phyloP scores from a whole-genome alignment of 2,888 invertebrate species.

The Reticulitermes lucifugus region DNA sequence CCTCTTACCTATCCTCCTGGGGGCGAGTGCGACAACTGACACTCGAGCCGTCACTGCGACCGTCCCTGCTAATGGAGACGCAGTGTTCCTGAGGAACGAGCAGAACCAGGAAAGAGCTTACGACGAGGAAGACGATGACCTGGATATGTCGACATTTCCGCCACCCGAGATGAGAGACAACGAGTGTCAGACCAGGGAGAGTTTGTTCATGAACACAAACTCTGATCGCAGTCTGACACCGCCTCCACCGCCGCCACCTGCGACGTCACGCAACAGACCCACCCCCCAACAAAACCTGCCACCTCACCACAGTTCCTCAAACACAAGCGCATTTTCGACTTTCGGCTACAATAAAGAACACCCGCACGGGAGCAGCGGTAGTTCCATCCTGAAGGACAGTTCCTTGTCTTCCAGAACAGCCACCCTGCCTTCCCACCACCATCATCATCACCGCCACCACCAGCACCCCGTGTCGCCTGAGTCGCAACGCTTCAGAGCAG shows the following conservation, averaged over 20 bases:
- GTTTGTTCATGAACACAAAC: slow-evolving; percentile 69
- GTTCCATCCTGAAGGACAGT: slow-evolving; percentile 32
- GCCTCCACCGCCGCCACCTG: slow-evolving; percentile 62
- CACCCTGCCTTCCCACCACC: slow-evolving; percentile 41
- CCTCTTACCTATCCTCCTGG: slow-evolving; percentile 51
- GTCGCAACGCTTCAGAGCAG: slow-evolving; percentile 66
- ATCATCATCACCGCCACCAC: slow-evolving; percentile 66
- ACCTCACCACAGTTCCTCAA: slow-evolving; percentile 35
- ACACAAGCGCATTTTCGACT: slow-evolving; percentile 65
- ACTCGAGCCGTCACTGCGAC: slow-evolving; percentile 48
- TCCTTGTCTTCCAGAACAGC: slow-evolving; percentile 19
- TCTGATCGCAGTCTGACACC: slow-evolving; percentile 61
- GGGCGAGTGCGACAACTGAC: slow-evolving; percentile 48
- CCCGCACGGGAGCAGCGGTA: slow-evolving; percentile 36
- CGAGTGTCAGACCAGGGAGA: slow-evolving; percentile 87
- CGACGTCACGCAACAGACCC: slow-evolving; percentile 59
- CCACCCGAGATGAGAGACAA: slow-evolving; percentile 76
- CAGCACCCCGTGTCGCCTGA: slow-evolving; percentile 58
- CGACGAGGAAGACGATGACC: slow-evolving; percentile 36
- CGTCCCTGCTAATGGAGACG: slow-evolving; percentile 54
- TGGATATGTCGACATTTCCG: slow-evolving; percentile 41
- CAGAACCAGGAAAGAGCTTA: slow-evolving; percentile 7
- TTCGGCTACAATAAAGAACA: slow-evolving; percentile 64
- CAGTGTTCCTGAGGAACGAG: slow-evolving; percentile 47
- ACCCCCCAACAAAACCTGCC: slow-evolving; percentile 43